Conservation (phyloP, 1,140 invertebrate genomes). For the Parapsyche elsis region DNA sequence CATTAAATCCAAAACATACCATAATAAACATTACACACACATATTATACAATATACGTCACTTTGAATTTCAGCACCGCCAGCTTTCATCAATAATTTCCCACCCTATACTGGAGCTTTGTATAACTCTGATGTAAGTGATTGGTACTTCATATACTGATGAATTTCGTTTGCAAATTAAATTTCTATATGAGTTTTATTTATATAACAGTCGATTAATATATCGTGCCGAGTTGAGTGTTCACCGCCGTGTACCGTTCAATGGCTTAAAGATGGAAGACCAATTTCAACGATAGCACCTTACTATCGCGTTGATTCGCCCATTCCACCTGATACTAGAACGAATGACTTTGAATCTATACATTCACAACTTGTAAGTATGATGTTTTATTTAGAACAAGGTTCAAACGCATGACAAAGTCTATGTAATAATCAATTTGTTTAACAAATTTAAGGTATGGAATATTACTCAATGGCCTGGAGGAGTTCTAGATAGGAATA, state of each 20-base stretch:
- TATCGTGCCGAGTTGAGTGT: slow-evolving; percentile 90
- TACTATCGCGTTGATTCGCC: slow-evolving; percentile 71
- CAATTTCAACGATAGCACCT: slow-evolving; percentile 71
- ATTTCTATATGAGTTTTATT: slow-evolving; percentile 1
- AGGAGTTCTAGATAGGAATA: slow-evolving; percentile 77
- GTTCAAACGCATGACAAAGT: background rate
- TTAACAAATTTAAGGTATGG: slow-evolving; percentile 64
- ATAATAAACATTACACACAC: slow-evolving; percentile 30
- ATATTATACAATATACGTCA: slow-evolving; percentile 37
- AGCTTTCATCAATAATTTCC: slow-evolving; percentile 84
- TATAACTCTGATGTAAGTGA: slow-evolving; percentile 71
- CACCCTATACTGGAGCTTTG: slow-evolving; percentile 82
- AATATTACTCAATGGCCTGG: slow-evolving; percentile 87
- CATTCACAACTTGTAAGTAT: slow-evolving; percentile 79
- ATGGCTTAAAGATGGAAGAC: slow-evolving; percentile 84
- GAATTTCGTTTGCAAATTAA: background rate
- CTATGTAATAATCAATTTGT: slow-evolving; percentile 5
- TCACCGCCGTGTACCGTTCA: slow-evolving; percentile 84
- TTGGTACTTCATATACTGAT: slow-evolving; percentile 24
- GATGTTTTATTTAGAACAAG: background rate
- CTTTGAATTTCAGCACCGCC: slow-evolving; percentile 77
- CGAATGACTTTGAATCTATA: slow-evolving; percentile 89
- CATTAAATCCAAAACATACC: slow-evolving; percentile 22
- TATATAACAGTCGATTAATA: slow-evolving; percentile 73
- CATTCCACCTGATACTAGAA: slow-evolving; percentile 74